Conservation (phyloP, 2,888 invertebrate genomes). For the Epinotia bilunana region DNA sequence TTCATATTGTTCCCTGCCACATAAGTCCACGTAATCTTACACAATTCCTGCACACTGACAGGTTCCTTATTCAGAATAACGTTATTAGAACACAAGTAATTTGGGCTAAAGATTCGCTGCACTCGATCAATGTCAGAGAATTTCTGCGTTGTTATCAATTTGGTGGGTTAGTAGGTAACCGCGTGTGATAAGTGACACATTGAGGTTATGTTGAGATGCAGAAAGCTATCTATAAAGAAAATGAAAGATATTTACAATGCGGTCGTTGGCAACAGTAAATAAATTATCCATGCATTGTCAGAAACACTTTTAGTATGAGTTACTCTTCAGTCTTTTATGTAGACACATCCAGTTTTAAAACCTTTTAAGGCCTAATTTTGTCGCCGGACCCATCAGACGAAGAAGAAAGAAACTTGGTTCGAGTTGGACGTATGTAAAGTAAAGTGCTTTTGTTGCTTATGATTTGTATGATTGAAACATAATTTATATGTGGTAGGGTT, state of each 20-base stretch:
- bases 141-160: conserved; percentile 56
- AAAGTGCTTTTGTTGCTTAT: too few species aligned
- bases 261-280: too few species aligned
- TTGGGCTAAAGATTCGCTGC: conserved; percentile 21
- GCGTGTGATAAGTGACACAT: conserved; percentile 43
- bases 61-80: conserved; percentile 22
- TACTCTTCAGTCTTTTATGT: too few species aligned
- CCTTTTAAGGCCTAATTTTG: too few species aligned
- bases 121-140: conserved; percentile 68
- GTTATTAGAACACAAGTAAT: conserved; percentile 14
- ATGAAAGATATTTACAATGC: not conserved
- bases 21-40: conserved; percentile 8
- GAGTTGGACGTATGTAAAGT: too few species aligned
- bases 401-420: too few species aligned
- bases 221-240: conserved; percentile 9
- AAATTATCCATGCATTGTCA: too few species aligned
- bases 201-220: conserved; percentile 33
- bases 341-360: too few species aligned
- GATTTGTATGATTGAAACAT: too few species aligned
- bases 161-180: conserved; percentile 75
- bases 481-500: too few species aligned
- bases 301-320: too few species aligned
- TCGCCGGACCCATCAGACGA: too few species aligned
- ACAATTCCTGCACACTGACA: not conserved
- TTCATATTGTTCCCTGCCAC: not conserved